Conservation (phyloP, 2,797 vertebrate genomes). For the Holocentrus rufus region DNA sequence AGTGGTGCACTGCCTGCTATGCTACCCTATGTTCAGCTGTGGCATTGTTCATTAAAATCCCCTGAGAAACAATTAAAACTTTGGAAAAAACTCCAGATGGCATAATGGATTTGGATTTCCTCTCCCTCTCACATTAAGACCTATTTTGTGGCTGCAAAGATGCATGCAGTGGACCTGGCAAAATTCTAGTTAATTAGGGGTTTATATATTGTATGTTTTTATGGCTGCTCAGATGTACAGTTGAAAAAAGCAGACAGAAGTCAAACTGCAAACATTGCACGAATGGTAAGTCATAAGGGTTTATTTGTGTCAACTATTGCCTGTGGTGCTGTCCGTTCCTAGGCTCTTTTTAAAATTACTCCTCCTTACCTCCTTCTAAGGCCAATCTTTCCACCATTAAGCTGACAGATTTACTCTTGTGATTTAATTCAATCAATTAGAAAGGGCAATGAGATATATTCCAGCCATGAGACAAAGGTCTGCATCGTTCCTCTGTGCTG, state of each 20-base stretch:
- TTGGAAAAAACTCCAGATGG: slow-evolving; percentile 39
- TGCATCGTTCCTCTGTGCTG: slow-evolving; percentile 77
- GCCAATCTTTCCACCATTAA: slow-evolving; percentile 76
- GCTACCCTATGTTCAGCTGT: slow-evolving; percentile 34
- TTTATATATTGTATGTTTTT: slow-evolving; percentile 46
- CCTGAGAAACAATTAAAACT: slow-evolving; percentile 54
- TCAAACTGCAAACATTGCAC: slow-evolving; percentile 53
- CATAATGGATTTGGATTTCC: slow-evolving; percentile 39
- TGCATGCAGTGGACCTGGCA: slow-evolving; percentile 26
- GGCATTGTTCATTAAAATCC: slow-evolving; percentile 58
- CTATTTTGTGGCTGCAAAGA: slow-evolving; percentile 39
- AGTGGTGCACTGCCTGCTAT: slow-evolving; percentile 10
- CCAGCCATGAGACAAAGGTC: slow-evolving; percentile 80
- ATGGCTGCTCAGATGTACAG: slow-evolving; percentile 38
- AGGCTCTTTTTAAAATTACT: slow-evolving; percentile 63
- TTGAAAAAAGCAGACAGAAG: slow-evolving; percentile 39
- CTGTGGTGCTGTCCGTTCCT: slow-evolving; percentile 39
- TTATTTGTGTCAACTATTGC: slow-evolving; percentile 56
- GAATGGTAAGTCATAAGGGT: slow-evolving; percentile 34
- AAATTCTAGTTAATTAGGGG: slow-evolving; percentile 49
- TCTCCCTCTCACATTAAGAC: slow-evolving; percentile 20
- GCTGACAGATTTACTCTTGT: slow-evolving; percentile 80
- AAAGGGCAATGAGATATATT: slow-evolving; percentile 78
- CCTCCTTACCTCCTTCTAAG: slow-evolving; percentile 57
- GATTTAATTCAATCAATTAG: slow-evolving; percentile 79